phyloP scores from a whole-genome alignment of 2,888 invertebrate species.

The Pilophorus perplexus region DNA sequence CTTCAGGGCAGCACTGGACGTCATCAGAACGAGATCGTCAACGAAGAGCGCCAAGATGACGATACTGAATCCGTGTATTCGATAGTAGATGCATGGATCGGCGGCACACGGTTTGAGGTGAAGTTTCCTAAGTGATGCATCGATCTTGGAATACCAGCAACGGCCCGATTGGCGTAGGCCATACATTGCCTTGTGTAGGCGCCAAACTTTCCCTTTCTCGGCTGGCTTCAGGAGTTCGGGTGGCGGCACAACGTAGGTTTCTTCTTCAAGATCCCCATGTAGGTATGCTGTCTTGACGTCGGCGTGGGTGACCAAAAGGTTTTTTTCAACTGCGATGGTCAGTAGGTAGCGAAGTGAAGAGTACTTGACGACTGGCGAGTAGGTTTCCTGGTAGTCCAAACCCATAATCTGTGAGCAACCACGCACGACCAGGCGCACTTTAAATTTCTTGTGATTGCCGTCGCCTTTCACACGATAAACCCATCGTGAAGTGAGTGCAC shows the following conservation, averaged over 20 bases:
- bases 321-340: constrained; percentile 44
- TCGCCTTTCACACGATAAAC: constrained; percentile 27
- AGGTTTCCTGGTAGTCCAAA: constrained; percentile 47
- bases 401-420: constrained; percentile 49
- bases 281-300: neutral
- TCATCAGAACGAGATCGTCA: constrained; percentile 5
- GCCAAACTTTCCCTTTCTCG: no score
- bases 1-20: neutral
- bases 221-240: constrained; percentile 14
- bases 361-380: neutral
- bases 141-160: neutral
- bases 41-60: constrained; percentile 1
- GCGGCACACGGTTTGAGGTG: neutral
- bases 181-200: neutral
- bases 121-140: neutral
- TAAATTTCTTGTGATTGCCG: constrained; percentile 42
- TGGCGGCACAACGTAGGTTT: constrained; percentile 38
- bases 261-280: constrained; percentile 38
- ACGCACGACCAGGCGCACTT: constrained; percentile 48
- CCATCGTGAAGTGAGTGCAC: neutral
- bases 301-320: constrained; percentile 15
- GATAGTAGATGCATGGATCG: neutral
- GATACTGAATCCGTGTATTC: neutral
- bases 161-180: neutral
- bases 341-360: constrained; percentile 47